phyloP scores from a whole-genome alignment of 2,797 vertebrate genomes.

The Rhinichthys osculus region DNA sequence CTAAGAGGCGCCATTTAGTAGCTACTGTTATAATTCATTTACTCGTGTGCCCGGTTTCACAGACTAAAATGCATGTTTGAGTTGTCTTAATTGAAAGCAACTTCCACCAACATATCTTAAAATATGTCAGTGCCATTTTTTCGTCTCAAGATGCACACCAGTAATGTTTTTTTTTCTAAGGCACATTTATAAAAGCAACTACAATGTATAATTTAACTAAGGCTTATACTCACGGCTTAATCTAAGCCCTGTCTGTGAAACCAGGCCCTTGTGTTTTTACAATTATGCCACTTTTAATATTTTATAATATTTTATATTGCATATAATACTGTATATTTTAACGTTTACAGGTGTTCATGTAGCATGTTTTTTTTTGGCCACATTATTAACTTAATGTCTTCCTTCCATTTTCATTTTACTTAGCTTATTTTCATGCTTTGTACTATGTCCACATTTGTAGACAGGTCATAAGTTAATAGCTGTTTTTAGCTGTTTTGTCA shows the following conservation, averaged over 20 bases:
- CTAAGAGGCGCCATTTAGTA: conserved; percentile 27
- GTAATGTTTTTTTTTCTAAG: too few relatives aligned
- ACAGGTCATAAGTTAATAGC: conserved; percentile 38
- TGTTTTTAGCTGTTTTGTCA: conserved; percentile 42
- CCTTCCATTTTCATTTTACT: conserved; percentile 15
- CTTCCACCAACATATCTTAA: neutral
- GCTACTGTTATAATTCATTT: neutral
- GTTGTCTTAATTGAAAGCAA: neutral
- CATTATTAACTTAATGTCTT: neutral
- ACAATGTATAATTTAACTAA: too few relatives aligned
- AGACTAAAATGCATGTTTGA: neutral
- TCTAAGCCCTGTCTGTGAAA: too few relatives aligned
- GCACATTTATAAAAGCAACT: too few relatives aligned
- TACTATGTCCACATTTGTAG: conserved; percentile 34
- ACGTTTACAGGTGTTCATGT: neutral
- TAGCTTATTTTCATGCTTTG: conserved; percentile 2
- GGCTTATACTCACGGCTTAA: too few relatives aligned
- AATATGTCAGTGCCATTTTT: neutral
- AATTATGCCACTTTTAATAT: neutral
- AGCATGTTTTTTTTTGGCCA: neutral
- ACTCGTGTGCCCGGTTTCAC: neutral
- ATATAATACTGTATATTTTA: neutral
- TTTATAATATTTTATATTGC: neutral
- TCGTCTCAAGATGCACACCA: neutral
- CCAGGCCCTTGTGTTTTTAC: neutral